Conservation (phyloP, 2,888 invertebrate species). For the Homarus gammarus region DNA sequence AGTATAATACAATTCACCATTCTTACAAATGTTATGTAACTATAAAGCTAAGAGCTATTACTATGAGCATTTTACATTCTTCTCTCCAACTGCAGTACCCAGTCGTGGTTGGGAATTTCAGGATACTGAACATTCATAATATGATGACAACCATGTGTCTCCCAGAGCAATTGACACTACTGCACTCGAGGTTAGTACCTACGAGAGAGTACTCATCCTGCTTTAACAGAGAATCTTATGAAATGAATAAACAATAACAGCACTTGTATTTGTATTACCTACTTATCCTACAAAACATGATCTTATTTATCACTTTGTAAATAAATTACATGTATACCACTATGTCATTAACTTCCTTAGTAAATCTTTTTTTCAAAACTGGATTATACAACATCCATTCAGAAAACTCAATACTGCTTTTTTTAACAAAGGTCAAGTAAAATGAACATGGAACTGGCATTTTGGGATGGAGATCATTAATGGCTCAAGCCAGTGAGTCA, state of each 20-base stretch:
- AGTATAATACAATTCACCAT: not conserved
- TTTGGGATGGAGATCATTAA: not conserved
- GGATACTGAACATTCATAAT: not conserved
- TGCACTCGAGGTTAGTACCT: too few relatives aligned
- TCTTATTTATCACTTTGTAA: not conserved
- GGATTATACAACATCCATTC: not conserved
- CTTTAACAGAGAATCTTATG: too few relatives aligned
- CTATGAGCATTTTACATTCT: not conserved
- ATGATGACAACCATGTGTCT: not conserved
- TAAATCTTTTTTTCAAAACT: not conserved
- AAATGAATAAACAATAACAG: not conserved
- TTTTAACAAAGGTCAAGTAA: not conserved
- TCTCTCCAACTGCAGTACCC: not conserved
- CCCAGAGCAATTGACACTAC: not conserved
- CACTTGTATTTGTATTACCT: not conserved
- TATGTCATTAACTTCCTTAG: not conserved
- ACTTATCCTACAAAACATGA: not conserved
- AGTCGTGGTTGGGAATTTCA: not conserved
- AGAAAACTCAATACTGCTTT: not conserved
- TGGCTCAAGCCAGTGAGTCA: not conserved
- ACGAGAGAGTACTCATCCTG: too few relatives aligned
- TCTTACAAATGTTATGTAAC: not conserved
- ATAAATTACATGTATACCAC: not conserved
- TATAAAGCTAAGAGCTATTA: constrained; percentile 4
- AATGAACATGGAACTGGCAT: not conserved